A percentile compares a stretch with the other conserved stretches of the same genome.
These are phyloP conservation scores for Cremastinae sp. DNA, from an alignment of 2,888 invertebrate genomes.

Conservation along the genomic window DNA sequence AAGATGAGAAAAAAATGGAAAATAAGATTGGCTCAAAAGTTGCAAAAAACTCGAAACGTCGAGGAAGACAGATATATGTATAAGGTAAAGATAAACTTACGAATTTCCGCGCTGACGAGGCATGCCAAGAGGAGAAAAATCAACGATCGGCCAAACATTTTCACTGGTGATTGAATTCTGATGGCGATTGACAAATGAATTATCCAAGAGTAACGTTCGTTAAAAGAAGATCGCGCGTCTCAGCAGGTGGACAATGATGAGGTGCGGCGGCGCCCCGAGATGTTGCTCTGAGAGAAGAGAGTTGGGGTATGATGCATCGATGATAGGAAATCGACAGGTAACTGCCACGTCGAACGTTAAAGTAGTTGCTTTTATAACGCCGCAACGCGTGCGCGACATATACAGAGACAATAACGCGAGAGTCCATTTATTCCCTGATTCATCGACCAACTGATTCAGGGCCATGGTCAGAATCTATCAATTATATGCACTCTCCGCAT, in stretches of 20 bases:
- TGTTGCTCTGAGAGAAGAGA: constrained; percentile 18
- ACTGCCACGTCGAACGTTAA: constrained; percentile 31
- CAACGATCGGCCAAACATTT: constrained; percentile 44
- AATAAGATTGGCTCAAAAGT: neutral
- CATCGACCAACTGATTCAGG: constrained; percentile 56
- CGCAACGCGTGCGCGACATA: constrained; percentile 23
- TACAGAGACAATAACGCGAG: constrained; percentile 21
- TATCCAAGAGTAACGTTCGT: too few relatives aligned
- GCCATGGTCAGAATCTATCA: constrained; percentile 53
- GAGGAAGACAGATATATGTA: too few relatives aligned
- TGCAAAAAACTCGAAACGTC: too few relatives aligned
- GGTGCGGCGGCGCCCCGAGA: neutral
- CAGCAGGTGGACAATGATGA: too few relatives aligned
- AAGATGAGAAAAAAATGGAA: neutral
- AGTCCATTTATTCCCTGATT: constrained; percentile 48
- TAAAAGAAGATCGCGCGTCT: too few relatives aligned
- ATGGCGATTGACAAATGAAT: neutral
- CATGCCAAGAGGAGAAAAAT: constrained; percentile 36
- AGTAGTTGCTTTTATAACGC: constrained; percentile 52
- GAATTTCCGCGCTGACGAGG: constrained; percentile 52
- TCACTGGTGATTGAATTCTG: constrained; percentile 5
- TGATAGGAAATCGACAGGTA: constrained; percentile 44
- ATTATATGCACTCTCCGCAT: constrained; percentile 10
- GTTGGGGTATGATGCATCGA: constrained; percentile 15
- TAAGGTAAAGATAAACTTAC: constrained; percentile 53